Evolutionary conservation across 2,797 vertebrate species (phyloP), one percentile per base, ranked within the genome.

Genomic region (Syncerus caffer): DNA sequence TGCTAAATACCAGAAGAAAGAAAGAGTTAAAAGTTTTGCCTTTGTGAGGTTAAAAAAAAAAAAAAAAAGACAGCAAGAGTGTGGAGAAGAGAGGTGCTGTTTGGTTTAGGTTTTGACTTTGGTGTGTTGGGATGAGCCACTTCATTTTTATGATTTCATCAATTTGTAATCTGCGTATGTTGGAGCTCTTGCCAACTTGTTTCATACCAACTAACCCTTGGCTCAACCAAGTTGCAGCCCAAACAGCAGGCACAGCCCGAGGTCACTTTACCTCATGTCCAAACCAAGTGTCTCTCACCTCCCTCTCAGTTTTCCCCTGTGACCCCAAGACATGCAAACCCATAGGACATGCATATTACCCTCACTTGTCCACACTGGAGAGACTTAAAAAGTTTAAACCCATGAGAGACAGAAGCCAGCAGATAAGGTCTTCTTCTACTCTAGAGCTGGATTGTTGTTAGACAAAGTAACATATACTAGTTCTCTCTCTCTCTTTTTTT

Each of bases 341-440:
- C 23, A 2, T n/a, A 14, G 0, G 4, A 47, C 4, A 4, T 19
- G 13, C 1, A 14, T 47, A 8, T 78, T 29, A 7, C 16, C 7
- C 1, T 67, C 21, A 15, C 3, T 9, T 82, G 3, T 15, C 4
- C 7, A n/a, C 27, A 50, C 1, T 50, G 14, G 76, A 34, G n/a
- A 55, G 6, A 71, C 17, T 27, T 27, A 74, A 83, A 84, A 86
- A 55, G 1, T 55, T 71, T 51, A 87, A 10, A 27, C 2, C 15
- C 85, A 12, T 11, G 10, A 45, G 7, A 62, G 3, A 21, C 0
- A 83, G n/a, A 87, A 62, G 3, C 9, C 38, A 88, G 29, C 3
- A 78, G 2, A 38, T 58, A 31, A 38, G 71, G 50, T 64, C 0
- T 29, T 13, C 34, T 87, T 79, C 13, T 31, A 21, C 4, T 25